phyloP scores from a whole-genome alignment of 2,113 vertebrate genomes.

The Nansenia antarctica region DNA sequence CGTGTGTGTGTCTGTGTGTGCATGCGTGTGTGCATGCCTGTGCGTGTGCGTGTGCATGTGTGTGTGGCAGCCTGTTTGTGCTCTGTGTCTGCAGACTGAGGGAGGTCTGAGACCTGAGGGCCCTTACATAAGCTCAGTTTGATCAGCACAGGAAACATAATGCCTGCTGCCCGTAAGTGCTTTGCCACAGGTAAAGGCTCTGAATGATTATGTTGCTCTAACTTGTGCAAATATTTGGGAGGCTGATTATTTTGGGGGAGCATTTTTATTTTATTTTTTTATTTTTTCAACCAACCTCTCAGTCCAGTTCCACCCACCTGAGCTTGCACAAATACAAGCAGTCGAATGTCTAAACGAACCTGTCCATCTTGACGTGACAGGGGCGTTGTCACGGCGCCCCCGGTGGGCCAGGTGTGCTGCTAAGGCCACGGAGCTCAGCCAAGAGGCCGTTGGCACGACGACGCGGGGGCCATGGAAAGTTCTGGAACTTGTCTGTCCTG shows the following conservation, averaged over 20 bases:
- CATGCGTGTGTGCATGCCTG: background rate
- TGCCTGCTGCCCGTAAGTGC: slow-evolving; percentile 19
- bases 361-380: slow-evolving; percentile 41
- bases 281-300: background rate
- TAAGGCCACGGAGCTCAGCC: slow-evolving; percentile 15
- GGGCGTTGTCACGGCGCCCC: slow-evolving; percentile 21
- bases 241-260: slow-evolving; percentile 45
- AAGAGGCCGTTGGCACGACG: slow-evolving; percentile 25
- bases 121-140: slow-evolving; percentile 17
- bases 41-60: slow-evolving; percentile 8
- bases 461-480: slow-evolving; percentile 26
- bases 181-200: slow-evolving; percentile 26
- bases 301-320: background rate
- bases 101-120: slow-evolving; percentile 3
- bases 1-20: too few relatives aligned
- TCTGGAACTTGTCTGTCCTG: slow-evolving; percentile 42
- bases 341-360: slow-evolving; percentile 42
- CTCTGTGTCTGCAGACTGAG: background rate
- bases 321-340: slow-evolving; percentile 38
- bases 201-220: slow-evolving; percentile 53
- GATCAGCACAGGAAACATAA: slow-evolving; percentile 40
- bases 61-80: background rate
- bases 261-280: slow-evolving; percentile 1
- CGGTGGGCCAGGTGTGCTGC: slow-evolving; percentile 47
- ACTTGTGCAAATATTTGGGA: slow-evolving; percentile 56